A percentile compares a stretch with the other conserved stretches of the same genome.
These are phyloP conservation scores for Sclerodermus sp. DNA, from an alignment of 2,888 invertebrate genomes.

Conservation along the genomic window DNA sequence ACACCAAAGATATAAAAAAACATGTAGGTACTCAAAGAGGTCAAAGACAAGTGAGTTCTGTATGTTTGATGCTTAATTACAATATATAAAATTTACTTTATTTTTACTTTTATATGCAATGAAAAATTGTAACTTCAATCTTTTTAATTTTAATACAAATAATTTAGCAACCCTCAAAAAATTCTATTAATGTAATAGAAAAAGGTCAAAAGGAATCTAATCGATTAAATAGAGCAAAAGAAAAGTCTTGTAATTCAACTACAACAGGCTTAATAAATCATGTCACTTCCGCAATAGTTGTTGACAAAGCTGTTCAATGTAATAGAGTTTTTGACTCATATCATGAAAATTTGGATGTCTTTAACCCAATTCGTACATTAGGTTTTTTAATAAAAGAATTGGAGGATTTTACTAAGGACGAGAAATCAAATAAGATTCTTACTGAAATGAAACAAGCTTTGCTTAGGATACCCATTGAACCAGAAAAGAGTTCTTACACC, in stretches of 20 bases:
- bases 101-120: no score
- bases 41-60: not conserved
- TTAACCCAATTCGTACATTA: conserved; percentile 38
- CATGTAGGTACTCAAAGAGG: not conserved
- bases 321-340: conserved; percentile 29
- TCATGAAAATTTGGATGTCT: conserved; percentile 29
- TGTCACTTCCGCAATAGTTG: conserved; percentile 18
- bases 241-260: no score
- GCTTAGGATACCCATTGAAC: conserved; percentile 27
- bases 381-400: conserved; percentile 40
- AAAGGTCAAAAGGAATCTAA: no score
- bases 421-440: conserved; percentile 35
- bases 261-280: no score
- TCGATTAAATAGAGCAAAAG: no score
- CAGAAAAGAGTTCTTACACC: conserved; percentile 21
- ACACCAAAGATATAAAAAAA: conserved; percentile 21
- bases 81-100: no score
- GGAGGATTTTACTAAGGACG: conserved; percentile 30
- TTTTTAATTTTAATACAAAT: no score
- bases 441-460: conserved; percentile 38
- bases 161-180: no score
- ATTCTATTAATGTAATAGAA: no score
- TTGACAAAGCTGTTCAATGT: conserved; percentile 36
- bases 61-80: no score
- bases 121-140: no score